phyloP scores from a whole-genome alignment of 2,797 vertebrate species.

The Potorous gilbertii region DNA sequence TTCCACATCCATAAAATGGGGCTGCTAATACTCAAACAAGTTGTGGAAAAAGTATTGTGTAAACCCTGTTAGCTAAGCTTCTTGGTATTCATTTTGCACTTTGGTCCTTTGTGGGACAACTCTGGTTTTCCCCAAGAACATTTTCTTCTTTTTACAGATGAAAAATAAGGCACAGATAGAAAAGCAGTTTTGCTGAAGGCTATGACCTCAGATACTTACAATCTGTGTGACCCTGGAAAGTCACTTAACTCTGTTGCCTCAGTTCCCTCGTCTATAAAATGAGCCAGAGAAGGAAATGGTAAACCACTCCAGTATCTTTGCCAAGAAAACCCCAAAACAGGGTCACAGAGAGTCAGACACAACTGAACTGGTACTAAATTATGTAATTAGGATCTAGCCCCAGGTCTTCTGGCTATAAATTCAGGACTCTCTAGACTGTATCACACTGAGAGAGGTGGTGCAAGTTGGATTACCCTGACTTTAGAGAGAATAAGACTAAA shows the following conservation, averaged over 20 bases:
- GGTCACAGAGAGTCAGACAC: background rate
- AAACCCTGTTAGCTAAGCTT: background rate
- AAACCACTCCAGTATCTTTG: background rate
- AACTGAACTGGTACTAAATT: background rate
- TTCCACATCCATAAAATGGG: background rate
- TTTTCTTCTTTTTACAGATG: background rate
- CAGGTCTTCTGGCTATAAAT: background rate
- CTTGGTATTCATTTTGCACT: background rate
- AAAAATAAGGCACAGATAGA: background rate
- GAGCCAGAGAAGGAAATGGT: background rate
- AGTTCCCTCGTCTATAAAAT: background rate
- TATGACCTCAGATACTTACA: background rate
- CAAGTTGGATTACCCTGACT: background rate
- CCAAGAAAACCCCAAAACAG: background rate
- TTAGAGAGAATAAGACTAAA: background rate
- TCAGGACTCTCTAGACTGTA: background rate
- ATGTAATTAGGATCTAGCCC: background rate
- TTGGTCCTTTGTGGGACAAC: background rate
- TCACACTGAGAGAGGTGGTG: background rate
- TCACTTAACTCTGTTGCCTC: background rate
- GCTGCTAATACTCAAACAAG: no score
- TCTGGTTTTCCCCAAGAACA: background rate
- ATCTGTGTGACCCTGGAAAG: background rate
- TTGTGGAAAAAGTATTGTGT: background rate
- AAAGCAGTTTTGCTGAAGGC: background rate